Base-by-base conservation (phyloP, 2,888 invertebrate species). In the Lithophane socia region DNA sequence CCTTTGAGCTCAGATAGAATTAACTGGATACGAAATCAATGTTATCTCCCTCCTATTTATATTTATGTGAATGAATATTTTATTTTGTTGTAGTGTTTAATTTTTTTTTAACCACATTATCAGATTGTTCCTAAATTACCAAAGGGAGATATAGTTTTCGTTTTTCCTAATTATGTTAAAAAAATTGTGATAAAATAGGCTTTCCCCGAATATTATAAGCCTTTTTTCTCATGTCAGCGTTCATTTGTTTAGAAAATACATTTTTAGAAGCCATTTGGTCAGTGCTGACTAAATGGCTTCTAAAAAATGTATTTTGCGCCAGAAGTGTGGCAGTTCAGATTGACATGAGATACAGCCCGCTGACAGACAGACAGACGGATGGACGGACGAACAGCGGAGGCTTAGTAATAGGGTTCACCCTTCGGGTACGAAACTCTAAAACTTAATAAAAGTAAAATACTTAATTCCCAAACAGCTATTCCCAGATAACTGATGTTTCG, bases 1-100 rank as follows among this genome's bases (percentile, higher is more conserved):
- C 71, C 81, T 85, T 80, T 60, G 70, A 84, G 69, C 44, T 80
- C 56, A 1, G 37, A 65, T 84, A 52, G 64, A 56, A 67, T 71
- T 71, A 56, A 68, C 63, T 60, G 69, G n/a, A 24, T 52, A 37
- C 24, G 16, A 58, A 73, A 73, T 61, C 52, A 63, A 60, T 68
- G 1, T 44, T 49, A 5, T 12, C 8, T 52, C 16, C 29, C n/a
- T 16, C 47, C 56, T 12, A 4, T 21, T 24, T n/a, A n/a, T n/a
- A n/a, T n/a, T n/a, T 42, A 44, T 12, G 42, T 60, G n/a, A 29
- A 24, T 52, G 16, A 63, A 49, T 77, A 49, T 61, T 56, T 63
- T 42, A 21, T 67, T 10, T 21, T 42, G 12, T 12, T 10, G 37
- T 37, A 37, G 0, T 37, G 37, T 47, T 66, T 18, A 7, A 24